phyloP scores from a whole-genome alignment of 2,888 invertebrate genomes.

The Petrolisthes cinctipes region DNA sequence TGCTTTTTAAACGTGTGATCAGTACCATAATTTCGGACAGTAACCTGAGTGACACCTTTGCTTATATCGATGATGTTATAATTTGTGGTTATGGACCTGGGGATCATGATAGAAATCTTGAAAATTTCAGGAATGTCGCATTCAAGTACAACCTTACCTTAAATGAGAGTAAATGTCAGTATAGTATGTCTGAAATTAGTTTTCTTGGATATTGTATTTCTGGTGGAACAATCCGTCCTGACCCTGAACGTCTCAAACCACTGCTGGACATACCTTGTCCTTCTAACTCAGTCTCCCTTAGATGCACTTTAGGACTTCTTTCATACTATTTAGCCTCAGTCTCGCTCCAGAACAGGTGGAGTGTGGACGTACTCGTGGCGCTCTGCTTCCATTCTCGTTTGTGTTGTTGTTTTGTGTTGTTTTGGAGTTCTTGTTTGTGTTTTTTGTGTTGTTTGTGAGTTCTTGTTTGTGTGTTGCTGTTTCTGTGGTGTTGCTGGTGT shows the following conservation, averaged over 20 bases:
- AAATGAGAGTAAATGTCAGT: neutral
- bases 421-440: too few species aligned
- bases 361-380: too few species aligned
- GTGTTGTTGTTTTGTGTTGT: too few species aligned
- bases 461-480: too few species aligned
- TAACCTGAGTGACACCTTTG: too few species aligned
- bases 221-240: neutral
- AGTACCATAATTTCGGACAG: too few species aligned
- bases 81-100: neutral
- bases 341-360: too few species aligned
- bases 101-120: neutral
- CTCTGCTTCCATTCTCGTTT: too few species aligned
- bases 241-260: neutral
- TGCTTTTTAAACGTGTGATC: slow-evolving; percentile 52
- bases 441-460: too few species aligned
- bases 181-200: neutral
- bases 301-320: neutral
- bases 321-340: neutral
- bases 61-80: too few species aligned
- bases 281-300: neutral
- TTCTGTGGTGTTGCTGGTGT: too few species aligned
- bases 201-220: neutral
- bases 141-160: neutral
- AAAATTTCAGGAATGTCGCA: neutral
- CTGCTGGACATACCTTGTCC: neutral